Base-by-base conservation (phyloP, 2,888 invertebrate species). In the Drosophila sordidula region DNA sequence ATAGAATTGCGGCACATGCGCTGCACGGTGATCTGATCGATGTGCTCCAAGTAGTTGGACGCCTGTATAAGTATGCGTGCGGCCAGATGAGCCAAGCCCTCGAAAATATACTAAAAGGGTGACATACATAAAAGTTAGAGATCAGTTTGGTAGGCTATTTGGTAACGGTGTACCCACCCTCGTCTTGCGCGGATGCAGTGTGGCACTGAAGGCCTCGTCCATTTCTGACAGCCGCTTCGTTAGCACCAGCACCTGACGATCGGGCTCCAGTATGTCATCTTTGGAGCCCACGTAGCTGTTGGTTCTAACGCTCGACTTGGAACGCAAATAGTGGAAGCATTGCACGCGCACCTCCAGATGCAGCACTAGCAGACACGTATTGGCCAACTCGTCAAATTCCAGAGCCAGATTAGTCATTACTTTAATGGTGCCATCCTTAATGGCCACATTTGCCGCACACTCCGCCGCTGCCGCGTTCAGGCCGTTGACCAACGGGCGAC, bases 331-430 rank as follows among this genome's bases (percentile, higher is more conserved):
- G 93, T 97, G 97, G 93, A 99, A 98, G 92, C 98, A 99, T 91
- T 98, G 98, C 44, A 99, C 98, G 64, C 98, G 94, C 67, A 96
- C 95, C 94, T 99, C 99, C 80, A 99, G 93, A 93, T 99, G 98
- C 56, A 99, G 93, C 66, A 99, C 95, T 42, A 99, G 93, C 66
- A 99, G 94, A 89, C 98, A 98, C 56, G 97, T 98, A 90, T 98
- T 97, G 0, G 98, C 96, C 58, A 98, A 94, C 85, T 98, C 97
- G 90, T 97, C 96, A 90, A 97, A 98, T 74, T 96, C 96, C 77
- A 95, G 93, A 0, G 96, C 96, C 54, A 97, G 94, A 70, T 95
- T 94, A 8, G 94, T 93, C 50, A 96, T 92, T 49, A 95, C 95
- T 75, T 95, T 94, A 12, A 95, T 92, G 2, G 94, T 93, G 12